These are phyloP conservation scores for Pimpla rufipes DNA, from an alignment of 2,888 invertebrate species.

Conservation along the genomic window DNA sequence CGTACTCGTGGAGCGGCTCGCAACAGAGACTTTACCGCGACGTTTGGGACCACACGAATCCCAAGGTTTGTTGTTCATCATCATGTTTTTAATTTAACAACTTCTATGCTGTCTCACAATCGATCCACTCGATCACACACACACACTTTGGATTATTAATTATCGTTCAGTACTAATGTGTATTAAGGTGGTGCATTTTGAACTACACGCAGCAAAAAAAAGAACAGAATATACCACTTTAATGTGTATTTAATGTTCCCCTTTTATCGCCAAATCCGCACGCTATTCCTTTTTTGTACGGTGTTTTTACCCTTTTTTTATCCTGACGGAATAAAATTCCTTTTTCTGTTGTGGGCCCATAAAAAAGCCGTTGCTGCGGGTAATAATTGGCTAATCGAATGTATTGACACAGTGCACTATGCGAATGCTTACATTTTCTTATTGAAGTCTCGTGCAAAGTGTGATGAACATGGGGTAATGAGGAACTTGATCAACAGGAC, in stretches of 20 bases:
- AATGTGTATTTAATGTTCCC: background rate
- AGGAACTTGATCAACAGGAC: conserved; percentile 87
- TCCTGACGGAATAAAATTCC: background rate
- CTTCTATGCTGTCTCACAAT: background rate
- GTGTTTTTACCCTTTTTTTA: background rate
- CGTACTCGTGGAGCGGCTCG: conserved; percentile 94
- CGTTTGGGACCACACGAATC: conserved; percentile 87
- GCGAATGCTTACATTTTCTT: conserved; percentile 22
- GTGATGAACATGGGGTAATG: conserved; percentile 1
- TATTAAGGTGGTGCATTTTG: no score
- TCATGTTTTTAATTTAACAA: conserved; percentile 69
- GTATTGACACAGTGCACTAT: conserved; percentile 18
- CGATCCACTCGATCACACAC: conserved; percentile 6
- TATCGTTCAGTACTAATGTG: background rate
- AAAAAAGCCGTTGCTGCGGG: background rate
- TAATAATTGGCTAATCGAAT: background rate
- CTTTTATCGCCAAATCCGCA: conserved; percentile 17
- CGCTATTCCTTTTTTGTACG: background rate
- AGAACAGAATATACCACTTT: no score
- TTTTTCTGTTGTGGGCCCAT: background rate
- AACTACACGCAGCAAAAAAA: no score
- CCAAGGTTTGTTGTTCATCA: conserved; percentile 86
- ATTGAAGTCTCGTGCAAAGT: background rate
- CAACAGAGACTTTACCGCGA: conserved; percentile 91
- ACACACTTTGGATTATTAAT: background rate